Evolutionary conservation across 23 tunicate genomes (phyloP), one percentile per base, ranked within the genome.

Genomic region (Phallusia fumigata): DNA sequence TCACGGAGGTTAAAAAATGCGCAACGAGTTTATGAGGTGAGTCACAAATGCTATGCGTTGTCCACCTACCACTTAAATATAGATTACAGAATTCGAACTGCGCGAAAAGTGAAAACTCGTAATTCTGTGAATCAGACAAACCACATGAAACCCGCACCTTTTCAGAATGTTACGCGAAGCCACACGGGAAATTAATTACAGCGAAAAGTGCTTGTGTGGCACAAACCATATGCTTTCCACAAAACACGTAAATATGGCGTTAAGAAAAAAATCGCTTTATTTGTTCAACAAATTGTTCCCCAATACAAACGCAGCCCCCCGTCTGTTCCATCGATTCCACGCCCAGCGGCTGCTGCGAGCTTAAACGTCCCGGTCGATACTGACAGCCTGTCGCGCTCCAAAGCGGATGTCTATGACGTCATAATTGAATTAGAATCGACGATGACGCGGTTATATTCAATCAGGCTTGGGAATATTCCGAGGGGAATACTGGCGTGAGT

Each of bases 371-470:
- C 69, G 26, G 28, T 58, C 69, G 69, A 58, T 58, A 21, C 69
- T 22, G 15, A 3, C 47, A 40, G 47, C 47, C 69, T 58, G 69
- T 2, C 69, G 69, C 26, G 26, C 13, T 58, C 69, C 69, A 58
- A 58, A 58, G 69, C 69, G 69, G 69, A 58, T 58, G 69, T 58
- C 28, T 58, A 16, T 58, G 69, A 58, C 15, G 69, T 58, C 69
- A 58, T 58, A 58, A 58, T 58, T 58, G 69, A 58, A 58, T 58
- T 58, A 24, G 28, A 58, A 58, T 58, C 69, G 69, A 24, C 69
- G 28, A 24, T 6, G 28, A 16, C 26, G 69, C 28, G 69, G 69
- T 22, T 6, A 58, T 58, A 58, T 58, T 58, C 28, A 58, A 58
- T 58, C 69, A 58, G 28, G 28, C 15, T 16, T 10, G 47, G 8